These are phyloP conservation scores for Lethenteron reissneri DNA, from an alignment of 2,113 vertebrate species.

Conservation along the genomic window DNA sequence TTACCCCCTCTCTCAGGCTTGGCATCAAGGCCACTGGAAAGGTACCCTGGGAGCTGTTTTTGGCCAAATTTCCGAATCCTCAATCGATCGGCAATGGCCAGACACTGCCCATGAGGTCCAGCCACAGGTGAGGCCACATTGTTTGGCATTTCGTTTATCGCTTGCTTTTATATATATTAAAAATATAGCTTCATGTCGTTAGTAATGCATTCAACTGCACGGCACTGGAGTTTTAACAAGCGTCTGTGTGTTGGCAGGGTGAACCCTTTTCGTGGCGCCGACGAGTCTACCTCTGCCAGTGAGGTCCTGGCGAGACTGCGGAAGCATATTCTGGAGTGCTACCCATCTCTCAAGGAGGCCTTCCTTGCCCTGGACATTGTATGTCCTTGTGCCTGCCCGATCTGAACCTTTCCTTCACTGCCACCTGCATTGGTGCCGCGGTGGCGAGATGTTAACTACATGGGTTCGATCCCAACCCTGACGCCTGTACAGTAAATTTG, in stretches of 20 bases:
- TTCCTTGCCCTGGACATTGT: conserved; percentile 15
- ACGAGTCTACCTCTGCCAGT: conserved; percentile 10
- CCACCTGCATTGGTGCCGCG: too few relatives aligned
- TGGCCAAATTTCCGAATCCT: conserved; percentile 14
- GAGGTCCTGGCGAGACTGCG: conserved; percentile 16
- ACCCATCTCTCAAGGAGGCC: conserved; percentile 18
- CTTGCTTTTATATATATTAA: not conserved
- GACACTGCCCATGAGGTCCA: conserved; percentile 9
- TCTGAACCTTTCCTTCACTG: not conserved
- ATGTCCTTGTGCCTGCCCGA: conserved; percentile 9
- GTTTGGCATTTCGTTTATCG: conserved; percentile 3
- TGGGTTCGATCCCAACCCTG: too few relatives aligned
- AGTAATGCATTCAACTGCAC: not conserved
- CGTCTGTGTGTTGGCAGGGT: conserved; percentile 8
- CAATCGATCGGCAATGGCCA: conserved; percentile 8
- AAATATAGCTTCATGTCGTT: not conserved
- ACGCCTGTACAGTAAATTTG: too few relatives aligned
- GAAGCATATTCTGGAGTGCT: conserved; percentile 14
- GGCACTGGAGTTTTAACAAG: too few relatives aligned
- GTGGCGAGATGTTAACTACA: too few relatives aligned
- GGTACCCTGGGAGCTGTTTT: conserved; percentile 24
- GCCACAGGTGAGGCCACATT: conserved; percentile 12
- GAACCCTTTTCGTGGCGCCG: conserved; percentile 11
- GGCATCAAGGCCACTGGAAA: conserved; percentile 16
- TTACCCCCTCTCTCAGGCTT: conserved; percentile 14